Evolutionary conservation across 2,113 vertebrate genomes (phyloP), one percentile per base, ranked within the genome.

Genomic region (Phylloscopus trochilus): DNA sequence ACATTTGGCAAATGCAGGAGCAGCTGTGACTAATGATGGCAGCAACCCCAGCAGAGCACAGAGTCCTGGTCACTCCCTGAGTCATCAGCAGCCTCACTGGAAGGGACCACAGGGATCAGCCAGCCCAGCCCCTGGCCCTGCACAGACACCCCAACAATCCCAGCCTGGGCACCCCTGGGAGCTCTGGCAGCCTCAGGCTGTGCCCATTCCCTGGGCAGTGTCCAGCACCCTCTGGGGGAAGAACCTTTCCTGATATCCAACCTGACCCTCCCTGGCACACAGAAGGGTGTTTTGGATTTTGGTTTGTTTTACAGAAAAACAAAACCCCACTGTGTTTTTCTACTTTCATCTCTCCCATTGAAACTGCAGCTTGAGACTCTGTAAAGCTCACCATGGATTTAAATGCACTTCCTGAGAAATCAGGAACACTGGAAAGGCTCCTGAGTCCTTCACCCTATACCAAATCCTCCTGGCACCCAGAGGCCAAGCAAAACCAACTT

Each of bases 191-290:
- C 68, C 77, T 66, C 13, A 2, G 67, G 60, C 86, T 3, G 33
- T 6, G 77, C 4, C 59, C 69, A 59, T 58, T 82, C 28, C 60
- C 60, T 74, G 66, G n/a, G 12, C 69, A 81, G 52, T 46, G 60
- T 60, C 69, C 77, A 64, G n/a, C 60, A 75, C 13, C 30, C 69
- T 75, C 39, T 39, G 60, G 53, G 67, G 15, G 7, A 68, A 75
- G 53, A 53, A 4, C 52, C 44, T 75, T 39, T 6, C 9, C 55
- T 10, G 2, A 69, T 0, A 2, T 19, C 35, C 72, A 69, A 0
- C 26, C 70, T 56, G 1, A 39, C 0, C 41, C 26, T 60, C 1
- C 75, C 26, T 41, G 41, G 2, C 35, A 77, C 22, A 37, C 2
- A 63, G 49, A 76, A 63, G 4, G 13, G 18, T 37, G 56, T 20